Evolutionary conservation across 1,140 invertebrate species (phyloP).

Genomic region (Neomicropteryx cornuta): DNA sequence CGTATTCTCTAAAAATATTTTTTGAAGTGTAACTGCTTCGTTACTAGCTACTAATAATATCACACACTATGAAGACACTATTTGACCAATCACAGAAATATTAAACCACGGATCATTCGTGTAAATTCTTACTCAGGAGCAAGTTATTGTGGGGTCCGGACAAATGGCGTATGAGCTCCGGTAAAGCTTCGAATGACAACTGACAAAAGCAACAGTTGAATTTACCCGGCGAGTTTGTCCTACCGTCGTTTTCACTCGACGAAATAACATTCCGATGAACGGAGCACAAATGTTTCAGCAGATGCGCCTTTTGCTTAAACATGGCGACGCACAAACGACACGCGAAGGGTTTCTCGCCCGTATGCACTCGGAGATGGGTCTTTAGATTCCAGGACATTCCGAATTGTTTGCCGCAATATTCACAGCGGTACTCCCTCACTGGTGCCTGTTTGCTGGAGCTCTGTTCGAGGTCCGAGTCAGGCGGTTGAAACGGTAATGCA

Average conservation of each 20-base stretch:
- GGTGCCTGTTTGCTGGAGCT: slow-evolving; percentile 43
- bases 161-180: slow-evolving; percentile 71
- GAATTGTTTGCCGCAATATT: slow-evolving; percentile 80
- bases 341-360: slow-evolving; percentile 78
- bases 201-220: slow-evolving; percentile 81
- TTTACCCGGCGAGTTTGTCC: slow-evolving; percentile 46
- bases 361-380: slow-evolving; percentile 74
- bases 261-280: slow-evolving; percentile 76
- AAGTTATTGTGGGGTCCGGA: slow-evolving; percentile 78
- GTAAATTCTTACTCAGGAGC: slow-evolving; percentile 73
- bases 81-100: too few species aligned
- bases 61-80: too few species aligned
- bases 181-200: slow-evolving; percentile 68
- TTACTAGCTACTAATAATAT: too few species aligned
- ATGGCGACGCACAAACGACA: slow-evolving; percentile 77
- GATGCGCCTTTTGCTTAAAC: slow-evolving; percentile 81
- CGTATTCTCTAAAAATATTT: too few species aligned
- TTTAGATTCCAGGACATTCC: slow-evolving; percentile 85
- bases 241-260: slow-evolving; percentile 54
- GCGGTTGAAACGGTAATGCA: too few species aligned
- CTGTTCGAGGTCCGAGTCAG: slow-evolving; percentile 36
- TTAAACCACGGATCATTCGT: slow-evolving; percentile 54
- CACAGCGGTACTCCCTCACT: slow-evolving; percentile 71
- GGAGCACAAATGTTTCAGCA: slow-evolving; percentile 75
- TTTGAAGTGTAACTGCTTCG: too few species aligned